Conservation (phyloP, 2,888 invertebrate species). For the Phanerotoma sp. region DNA sequence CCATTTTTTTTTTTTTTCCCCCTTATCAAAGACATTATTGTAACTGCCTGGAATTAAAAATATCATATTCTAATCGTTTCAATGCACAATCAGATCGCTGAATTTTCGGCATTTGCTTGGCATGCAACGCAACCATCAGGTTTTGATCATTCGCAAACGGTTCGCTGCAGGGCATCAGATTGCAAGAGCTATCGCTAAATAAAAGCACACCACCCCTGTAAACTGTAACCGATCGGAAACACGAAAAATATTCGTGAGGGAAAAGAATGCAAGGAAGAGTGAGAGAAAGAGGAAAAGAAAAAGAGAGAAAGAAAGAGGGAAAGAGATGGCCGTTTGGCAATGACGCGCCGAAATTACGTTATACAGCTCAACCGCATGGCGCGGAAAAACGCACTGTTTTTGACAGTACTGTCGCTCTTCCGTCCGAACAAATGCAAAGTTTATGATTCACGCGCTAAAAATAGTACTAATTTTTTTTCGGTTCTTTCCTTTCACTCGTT, state of each 20-base stretch:
- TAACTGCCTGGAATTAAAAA: not conserved
- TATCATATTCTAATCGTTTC: not conserved
- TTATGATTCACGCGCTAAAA: conserved; percentile 36
- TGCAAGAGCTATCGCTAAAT: conserved; percentile 18
- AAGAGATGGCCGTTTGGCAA: conserved; percentile 27
- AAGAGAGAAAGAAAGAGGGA: not conserved
- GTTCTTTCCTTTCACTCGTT: too few species aligned
- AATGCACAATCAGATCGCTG: not conserved
- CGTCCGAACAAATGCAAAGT: conserved; percentile 37
- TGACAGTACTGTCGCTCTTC: conserved; percentile 42
- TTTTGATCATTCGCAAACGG: conserved; percentile 29
- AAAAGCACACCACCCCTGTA: conserved; percentile 22
- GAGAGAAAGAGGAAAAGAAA: not conserved
- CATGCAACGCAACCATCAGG: not conserved
- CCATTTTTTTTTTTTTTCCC: not conserved
- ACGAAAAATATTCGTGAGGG: conserved; percentile 24
- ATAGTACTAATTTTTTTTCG: not conserved
- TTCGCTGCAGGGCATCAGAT: conserved; percentile 26
- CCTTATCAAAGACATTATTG: too few species aligned
- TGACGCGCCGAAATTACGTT: conserved; percentile 28
- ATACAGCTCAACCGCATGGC: conserved; percentile 16
- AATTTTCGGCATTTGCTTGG: conserved; percentile 10
- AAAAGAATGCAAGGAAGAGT: conserved; percentile 1
- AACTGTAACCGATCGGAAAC: conserved; percentile 32
- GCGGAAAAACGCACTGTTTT: conserved; percentile 31